phyloP scores from a whole-genome alignment of 2,797 vertebrate species.

The Microhierax caerulescens region DNA sequence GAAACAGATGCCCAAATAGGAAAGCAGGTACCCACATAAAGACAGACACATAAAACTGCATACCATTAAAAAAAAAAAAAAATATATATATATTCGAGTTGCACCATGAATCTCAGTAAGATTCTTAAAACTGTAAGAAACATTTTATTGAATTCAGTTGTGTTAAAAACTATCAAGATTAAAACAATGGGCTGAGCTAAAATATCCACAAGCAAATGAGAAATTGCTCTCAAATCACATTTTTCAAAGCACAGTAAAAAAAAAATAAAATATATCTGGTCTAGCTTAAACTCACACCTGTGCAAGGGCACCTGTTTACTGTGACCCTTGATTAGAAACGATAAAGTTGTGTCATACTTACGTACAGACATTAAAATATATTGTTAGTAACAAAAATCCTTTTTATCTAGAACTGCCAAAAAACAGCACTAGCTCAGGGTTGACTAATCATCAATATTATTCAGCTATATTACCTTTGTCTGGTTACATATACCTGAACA shows the following conservation, averaged over 20 bases:
- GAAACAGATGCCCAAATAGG: neutral
- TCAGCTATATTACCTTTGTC: neutral
- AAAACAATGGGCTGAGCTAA: neutral
- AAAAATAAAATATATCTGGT: neutral
- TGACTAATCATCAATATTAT: neutral
- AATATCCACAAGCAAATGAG: neutral
- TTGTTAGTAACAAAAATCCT: neutral
- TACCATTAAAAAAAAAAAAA: neutral
- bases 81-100: neutral
- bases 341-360: neutral
- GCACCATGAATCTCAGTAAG: neutral
- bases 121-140: neutral
- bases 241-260: neutral
- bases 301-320: neutral
- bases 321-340: neutral
- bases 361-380: neutral
- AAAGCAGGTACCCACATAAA: neutral
- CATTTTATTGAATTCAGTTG: neutral
- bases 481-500: neutral
- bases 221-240: neutral
- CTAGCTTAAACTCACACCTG: neutral
- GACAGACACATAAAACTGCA: neutral
- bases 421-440: neutral
- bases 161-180: neutral
- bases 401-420: neutral